Conservation (phyloP, 2,113 vertebrate genomes). For the Tachuris rubrigastra region DNA sequence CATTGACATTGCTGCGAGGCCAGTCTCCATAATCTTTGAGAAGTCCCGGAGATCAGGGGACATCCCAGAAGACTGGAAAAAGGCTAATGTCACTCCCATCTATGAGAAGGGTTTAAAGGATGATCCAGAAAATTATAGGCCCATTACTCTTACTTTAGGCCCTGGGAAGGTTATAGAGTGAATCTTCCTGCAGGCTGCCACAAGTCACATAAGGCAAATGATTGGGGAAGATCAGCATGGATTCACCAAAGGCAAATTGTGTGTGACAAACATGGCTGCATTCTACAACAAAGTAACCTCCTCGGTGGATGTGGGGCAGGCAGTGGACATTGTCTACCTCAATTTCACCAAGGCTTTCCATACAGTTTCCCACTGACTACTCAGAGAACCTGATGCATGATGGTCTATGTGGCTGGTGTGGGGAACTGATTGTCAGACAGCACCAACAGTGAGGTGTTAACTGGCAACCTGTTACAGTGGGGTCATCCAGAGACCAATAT, state of each 20-base stretch:
- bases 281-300: neutral
- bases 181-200: neutral
- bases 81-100: neutral
- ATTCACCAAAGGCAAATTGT: neutral
- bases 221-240: rapidly evolving
- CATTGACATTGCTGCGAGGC: neutral
- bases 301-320: neutral
- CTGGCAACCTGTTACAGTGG: neutral
- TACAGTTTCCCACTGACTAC: neutral
- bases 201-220: neutral
- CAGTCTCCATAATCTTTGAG: neutral
- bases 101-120: neutral
- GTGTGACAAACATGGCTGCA: neutral
- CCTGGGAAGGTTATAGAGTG: neutral
- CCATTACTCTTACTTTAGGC: neutral
- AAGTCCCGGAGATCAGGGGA: neutral
- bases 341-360: neutral
- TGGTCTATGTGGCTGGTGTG: neutral
- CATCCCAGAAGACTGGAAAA: neutral
- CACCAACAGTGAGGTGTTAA: neutral
- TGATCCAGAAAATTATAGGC: neutral
- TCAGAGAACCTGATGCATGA: neutral
- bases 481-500: neutral
- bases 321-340: neutral
- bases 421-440: neutral